phyloP scores from a whole-genome alignment of 2,113 vertebrate species.

The Oreochromis niloticus region DNA sequence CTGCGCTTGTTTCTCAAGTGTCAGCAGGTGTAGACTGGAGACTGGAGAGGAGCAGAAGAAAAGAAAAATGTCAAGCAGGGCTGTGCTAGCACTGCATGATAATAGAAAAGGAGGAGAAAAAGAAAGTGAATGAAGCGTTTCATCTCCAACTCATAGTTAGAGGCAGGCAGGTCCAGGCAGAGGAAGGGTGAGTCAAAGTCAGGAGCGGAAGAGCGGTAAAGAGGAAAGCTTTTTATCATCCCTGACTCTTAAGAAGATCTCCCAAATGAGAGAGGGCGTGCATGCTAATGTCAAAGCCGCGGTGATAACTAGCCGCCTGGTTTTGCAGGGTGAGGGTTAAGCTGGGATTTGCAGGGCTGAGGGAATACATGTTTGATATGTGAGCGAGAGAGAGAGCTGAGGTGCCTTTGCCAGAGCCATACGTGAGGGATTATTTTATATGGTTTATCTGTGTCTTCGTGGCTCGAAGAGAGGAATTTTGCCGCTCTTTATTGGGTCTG shows the following conservation, averaged over 20 bases:
- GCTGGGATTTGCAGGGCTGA: slow-evolving; percentile 61
- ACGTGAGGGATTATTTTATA: slow-evolving; percentile 62
- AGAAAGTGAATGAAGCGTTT: slow-evolving; percentile 56
- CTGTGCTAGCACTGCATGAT: slow-evolving; percentile 46
- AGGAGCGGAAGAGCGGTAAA: slow-evolving; percentile 47
- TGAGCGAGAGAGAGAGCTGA: slow-evolving; percentile 40
- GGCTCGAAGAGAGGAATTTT: slow-evolving; percentile 16
- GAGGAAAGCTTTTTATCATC: slow-evolving; percentile 68
- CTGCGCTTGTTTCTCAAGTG: slow-evolving; percentile 62
- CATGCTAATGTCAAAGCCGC: slow-evolving; percentile 66
- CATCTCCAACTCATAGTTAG: slow-evolving; percentile 58
- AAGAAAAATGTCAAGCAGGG: slow-evolving; percentile 60
- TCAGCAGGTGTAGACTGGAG: slow-evolving; percentile 52
- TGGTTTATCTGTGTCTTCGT: slow-evolving; percentile 52
- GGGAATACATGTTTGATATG: slow-evolving; percentile 70
- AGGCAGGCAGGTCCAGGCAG: slow-evolving; percentile 53
- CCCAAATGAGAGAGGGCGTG: slow-evolving; percentile 64
- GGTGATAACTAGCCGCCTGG: slow-evolving; percentile 62
- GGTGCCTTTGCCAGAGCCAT: slow-evolving; percentile 60
- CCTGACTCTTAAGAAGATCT: slow-evolving; percentile 66
- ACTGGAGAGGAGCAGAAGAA: slow-evolving; percentile 34
- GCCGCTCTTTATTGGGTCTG: slow-evolving; percentile 11
- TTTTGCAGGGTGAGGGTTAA: slow-evolving; percentile 65
- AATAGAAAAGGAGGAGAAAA: slow-evolving; percentile 48
- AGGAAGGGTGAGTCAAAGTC: slow-evolving; percentile 69